Base-by-base conservation (phyloP, 2,888 invertebrate species). In the Heliothis peltigera region DNA sequence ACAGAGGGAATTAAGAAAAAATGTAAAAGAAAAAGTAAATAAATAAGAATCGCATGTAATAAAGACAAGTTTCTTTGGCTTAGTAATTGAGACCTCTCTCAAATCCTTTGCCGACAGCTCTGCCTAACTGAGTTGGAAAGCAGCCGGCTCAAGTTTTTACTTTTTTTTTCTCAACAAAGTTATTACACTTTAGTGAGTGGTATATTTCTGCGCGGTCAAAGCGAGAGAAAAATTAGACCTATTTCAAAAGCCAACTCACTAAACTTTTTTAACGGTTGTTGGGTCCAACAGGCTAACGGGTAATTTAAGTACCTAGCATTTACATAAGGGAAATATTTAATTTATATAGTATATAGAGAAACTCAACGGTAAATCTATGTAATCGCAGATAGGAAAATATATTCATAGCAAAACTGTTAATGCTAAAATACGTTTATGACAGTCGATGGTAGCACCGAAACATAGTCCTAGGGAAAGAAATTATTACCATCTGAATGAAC, bases 91-190 rank as follows among this genome's bases (percentile, higher is more conserved):
- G 89, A 87, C 83, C 77, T 84, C 84, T 87, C 83, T 86, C 83
- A 88, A 91, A 90, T 89, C 87, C 89, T 89, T 89, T 85, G 85
- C 88, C 84, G 87, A 90, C 87, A 86, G 87, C 86, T 85, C 83
- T 81, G 81, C 80, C 81, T 84, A 87, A 90, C 90, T 86, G 79
- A 89, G 89, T 92, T 91, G 88, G 82, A 84, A 87, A 85, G 82
- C 87, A 87, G 87, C 86, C 89, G 87, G 67, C 69, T 63, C 80
- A 86, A 85, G 83, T 87, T 85, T 87, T 87, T 82, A 75, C 75
- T 85, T 82, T 85, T 84, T 85, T 84, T 84, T 83, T 86, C 83
- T 81, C 78, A 77, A 86, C 80, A 77, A 87, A 88, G 83, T 89
- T 89, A 88, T 89, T 87, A 88, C 83, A 86, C 84, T 86, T 89